Evolutionary conservation across 2,888 invertebrate genomes (phyloP).

Genomic region (Margaritifera margaritifera): DNA sequence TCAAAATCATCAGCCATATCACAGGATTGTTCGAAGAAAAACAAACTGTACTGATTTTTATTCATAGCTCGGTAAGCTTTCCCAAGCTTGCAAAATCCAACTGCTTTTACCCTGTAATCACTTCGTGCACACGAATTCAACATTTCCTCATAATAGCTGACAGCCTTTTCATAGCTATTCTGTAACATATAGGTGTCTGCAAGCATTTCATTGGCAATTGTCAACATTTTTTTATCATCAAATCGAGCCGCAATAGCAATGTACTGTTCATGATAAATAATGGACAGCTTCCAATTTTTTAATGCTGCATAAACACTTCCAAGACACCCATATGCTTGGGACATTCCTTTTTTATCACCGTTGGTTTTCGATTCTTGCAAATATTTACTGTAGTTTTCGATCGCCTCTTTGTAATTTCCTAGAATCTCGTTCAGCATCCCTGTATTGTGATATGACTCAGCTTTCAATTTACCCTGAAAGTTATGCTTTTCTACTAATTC

Average conservation of each 20-base stretch:
- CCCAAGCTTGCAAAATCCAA: conserved; percentile 63
- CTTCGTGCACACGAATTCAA: conserved; percentile 41
- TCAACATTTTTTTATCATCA: conserved; percentile 51
- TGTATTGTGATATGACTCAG: conserved; percentile 64
- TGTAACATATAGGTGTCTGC: conserved; percentile 64
- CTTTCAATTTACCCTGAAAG: conserved; percentile 46
- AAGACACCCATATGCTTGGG: conserved; percentile 67
- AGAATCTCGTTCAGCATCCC: conserved; percentile 67
- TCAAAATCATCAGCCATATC: conserved; percentile 56
- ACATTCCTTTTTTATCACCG: conserved; percentile 55
- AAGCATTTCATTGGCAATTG: conserved; percentile 62
- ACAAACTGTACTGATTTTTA: conserved; percentile 58
- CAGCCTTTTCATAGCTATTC: conserved; percentile 56
- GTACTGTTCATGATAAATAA: conserved; percentile 66
- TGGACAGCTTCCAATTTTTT: conserved; percentile 58
- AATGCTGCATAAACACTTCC: conserved; percentile 66
- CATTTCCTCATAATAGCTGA: conserved; percentile 51
- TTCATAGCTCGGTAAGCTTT: conserved; percentile 54
- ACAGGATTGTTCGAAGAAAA: conserved; percentile 59
- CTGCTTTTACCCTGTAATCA: conserved; percentile 46
- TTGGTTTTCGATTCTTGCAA: conserved; percentile 50
- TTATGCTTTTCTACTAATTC: conserved; percentile 43
- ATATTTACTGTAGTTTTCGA: conserved; percentile 62
- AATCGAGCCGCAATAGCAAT: conserved; percentile 53
- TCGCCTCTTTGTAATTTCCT: conserved; percentile 61